These are phyloP conservation scores for Strigops habroptila DNA, from an alignment of 2,113 vertebrate genomes.

Conservation along the genomic window DNA sequence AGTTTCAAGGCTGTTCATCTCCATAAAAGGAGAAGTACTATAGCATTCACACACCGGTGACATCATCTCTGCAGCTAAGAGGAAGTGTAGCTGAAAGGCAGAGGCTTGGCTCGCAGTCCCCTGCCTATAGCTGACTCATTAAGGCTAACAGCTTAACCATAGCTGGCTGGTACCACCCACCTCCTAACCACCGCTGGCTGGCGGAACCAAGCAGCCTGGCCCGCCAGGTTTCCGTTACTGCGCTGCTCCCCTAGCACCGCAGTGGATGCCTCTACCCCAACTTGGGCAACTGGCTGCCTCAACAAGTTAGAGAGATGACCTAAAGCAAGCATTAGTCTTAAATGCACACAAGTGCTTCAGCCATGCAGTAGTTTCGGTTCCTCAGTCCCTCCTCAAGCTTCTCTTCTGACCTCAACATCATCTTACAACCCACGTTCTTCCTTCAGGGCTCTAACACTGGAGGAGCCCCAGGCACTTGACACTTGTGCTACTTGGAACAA, in stretches of 20 bases:
- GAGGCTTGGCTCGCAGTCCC: slow-evolving; percentile 35
- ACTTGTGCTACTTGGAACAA: neutral
- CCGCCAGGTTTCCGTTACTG: neutral
- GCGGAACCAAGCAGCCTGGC: neutral
- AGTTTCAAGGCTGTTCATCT: slow-evolving; percentile 56
- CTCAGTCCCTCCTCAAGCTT: neutral
- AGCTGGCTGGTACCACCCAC: neutral
- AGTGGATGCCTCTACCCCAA: neutral
- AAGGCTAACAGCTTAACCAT: slow-evolving; percentile 9
- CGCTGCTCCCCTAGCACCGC: neutral
- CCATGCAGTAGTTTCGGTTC: neutral
- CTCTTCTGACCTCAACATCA: neutral
- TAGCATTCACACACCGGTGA: slow-evolving; percentile 64
- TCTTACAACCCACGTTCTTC: neutral
- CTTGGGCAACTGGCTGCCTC: neutral
- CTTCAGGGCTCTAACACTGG: neutral
- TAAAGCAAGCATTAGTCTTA: neutral
- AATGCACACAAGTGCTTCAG: neutral
- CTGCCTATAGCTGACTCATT: slow-evolving; percentile 67
- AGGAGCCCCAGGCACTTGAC: neutral
- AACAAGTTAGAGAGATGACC: neutral
- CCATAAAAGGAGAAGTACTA: slow-evolving; percentile 79
- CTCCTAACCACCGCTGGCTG: neutral
- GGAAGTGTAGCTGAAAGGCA: slow-evolving; percentile 68
- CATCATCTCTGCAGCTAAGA: slow-evolving; percentile 70